Evolutionary conservation across 2,888 invertebrate species (phyloP).

Genomic region (Drosophila cognata): DNA sequence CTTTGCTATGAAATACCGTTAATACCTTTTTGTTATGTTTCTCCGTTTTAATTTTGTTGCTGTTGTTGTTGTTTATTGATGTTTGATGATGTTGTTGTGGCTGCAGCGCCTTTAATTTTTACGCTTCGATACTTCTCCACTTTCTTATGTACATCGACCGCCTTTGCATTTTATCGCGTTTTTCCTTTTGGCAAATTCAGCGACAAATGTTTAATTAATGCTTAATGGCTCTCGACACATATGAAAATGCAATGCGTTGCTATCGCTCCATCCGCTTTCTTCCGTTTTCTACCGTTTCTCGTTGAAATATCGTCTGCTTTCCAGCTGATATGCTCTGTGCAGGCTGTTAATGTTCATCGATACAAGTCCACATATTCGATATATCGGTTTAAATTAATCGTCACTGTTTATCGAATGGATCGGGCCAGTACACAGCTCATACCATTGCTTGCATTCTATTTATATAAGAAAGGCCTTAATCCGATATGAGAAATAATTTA

Average conservation of each 20-base stretch:
- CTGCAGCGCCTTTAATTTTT: constrained; percentile 68
- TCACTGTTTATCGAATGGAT: constrained; percentile 6
- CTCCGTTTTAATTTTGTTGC: constrained; percentile 51
- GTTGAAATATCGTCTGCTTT: constrained; percentile 28
- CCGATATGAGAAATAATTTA: background rate
- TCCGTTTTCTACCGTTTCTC: constrained; percentile 44
- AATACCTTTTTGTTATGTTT: constrained; percentile 67
- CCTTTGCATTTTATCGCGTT: constrained; percentile 60
- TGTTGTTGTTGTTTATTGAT: constrained; percentile 38
- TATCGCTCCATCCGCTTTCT: constrained; percentile 53
- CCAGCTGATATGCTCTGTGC: constrained; percentile 46
- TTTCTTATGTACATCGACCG: constrained; percentile 59
- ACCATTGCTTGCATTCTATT: background rate
- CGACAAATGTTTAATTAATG: constrained; percentile 42
- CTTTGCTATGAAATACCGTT: constrained; percentile 45
- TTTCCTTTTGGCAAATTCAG: constrained; percentile 17
- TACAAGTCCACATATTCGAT: constrained; percentile 14
- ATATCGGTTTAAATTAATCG: background rate
- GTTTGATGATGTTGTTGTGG: constrained; percentile 48
- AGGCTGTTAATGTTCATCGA: constrained; percentile 33
- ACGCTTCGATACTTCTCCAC: constrained; percentile 70
- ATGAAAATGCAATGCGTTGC: constrained; percentile 56
- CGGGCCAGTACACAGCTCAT: constrained; percentile 17
- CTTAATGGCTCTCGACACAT: constrained; percentile 42
- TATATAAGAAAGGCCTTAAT: background rate